These are phyloP conservation scores for Cerastis rubricosa DNA, from an alignment of 2,888 invertebrate genomes.

Conservation along the genomic window DNA sequence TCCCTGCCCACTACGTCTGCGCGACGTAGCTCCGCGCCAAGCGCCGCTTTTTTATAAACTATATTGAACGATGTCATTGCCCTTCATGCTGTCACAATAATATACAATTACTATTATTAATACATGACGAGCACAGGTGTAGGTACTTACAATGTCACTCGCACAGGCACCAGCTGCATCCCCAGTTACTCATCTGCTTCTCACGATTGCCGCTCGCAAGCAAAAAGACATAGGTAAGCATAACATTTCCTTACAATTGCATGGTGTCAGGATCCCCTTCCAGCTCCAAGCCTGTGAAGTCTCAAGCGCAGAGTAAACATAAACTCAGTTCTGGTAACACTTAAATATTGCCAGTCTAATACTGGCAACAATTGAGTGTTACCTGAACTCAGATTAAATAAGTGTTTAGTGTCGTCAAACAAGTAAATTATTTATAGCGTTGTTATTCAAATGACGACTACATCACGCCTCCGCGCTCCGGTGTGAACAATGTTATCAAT, in stretches of 20 bases:
- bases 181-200: background rate
- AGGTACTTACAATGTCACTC: background rate
- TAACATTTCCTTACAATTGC: background rate
- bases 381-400: background rate
- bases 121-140: background rate
- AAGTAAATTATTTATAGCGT: conserved; percentile 6
- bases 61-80: conserved; percentile 43
- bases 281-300: no score
- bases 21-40: conserved; percentile 10
- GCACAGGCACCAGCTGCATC: background rate
- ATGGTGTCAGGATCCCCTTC: background rate
- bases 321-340: conserved; percentile 1
- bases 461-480: background rate
- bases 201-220: background rate
- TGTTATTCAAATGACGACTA: conserved; percentile 11
- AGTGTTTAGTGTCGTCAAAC: conserved; percentile 13
- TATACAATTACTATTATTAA: conserved; percentile 27
- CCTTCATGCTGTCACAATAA: conserved; percentile 15
- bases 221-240: no score
- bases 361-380: no score
- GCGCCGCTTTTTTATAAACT: conserved; percentile 38
- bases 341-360: conserved; percentile 7
- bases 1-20: background rate
- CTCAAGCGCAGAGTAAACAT: background rate
- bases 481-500: background rate